Conservation (phyloP, 2,113 vertebrate genomes). For the Ellobius talpinus region DNA sequence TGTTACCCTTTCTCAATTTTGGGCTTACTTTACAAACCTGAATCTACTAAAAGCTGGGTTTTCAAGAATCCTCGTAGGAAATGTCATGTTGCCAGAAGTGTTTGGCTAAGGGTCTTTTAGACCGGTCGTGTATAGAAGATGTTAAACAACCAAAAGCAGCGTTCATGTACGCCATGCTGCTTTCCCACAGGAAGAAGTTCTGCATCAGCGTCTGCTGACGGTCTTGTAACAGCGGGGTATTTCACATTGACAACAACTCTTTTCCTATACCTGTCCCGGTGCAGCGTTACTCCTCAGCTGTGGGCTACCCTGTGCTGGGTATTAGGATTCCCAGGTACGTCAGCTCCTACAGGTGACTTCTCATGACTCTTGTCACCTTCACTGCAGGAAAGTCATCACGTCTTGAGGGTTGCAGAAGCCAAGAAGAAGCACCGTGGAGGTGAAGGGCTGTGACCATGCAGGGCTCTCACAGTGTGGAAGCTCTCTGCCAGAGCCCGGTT, state of each 20-base stretch:
- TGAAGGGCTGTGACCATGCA: not conserved
- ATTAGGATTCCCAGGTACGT: fast-evolving
- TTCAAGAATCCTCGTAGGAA: conserved; percentile 64
- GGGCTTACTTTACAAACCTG: not conserved
- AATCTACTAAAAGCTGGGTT: not conserved
- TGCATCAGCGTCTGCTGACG: not conserved
- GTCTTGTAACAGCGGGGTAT: conserved; percentile 21
- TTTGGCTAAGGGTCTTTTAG: conserved; percentile 64
- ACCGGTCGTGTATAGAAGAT: not conserved
- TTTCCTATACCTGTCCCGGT: conserved; percentile 61
- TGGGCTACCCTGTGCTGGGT: not conserved
- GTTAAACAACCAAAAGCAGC: not conserved
- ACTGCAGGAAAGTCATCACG: not conserved
- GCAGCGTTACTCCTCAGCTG: not conserved
- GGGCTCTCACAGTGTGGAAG: not conserved
- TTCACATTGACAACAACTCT: conserved; percentile 43
- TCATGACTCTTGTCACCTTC: not conserved
- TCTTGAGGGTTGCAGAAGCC: not conserved
- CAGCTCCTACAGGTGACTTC: not conserved
- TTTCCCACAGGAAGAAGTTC: not conserved
- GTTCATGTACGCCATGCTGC: not conserved
- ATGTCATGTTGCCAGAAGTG: not conserved
- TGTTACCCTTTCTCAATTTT: not conserved
- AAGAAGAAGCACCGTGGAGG: not conserved
- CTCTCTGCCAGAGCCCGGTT: not conserved